These are phyloP conservation scores for Polyergus mexicanus DNA, from an alignment of 1,140 invertebrate genomes.

Conservation along the genomic window DNA sequence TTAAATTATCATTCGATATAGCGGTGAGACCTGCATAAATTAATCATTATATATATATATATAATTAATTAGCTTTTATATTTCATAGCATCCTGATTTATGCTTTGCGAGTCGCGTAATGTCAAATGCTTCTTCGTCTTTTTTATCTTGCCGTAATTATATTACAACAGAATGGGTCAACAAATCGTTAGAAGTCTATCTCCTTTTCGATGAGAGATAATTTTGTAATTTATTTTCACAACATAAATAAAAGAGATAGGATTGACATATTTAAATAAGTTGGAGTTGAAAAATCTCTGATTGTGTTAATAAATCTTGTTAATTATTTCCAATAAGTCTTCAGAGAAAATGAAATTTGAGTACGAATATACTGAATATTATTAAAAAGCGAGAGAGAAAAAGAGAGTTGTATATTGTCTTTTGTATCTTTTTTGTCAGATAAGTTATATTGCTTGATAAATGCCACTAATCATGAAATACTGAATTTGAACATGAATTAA, in stretches of 20 bases:
- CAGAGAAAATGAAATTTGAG: background rate
- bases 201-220: background rate
- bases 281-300: background rate
- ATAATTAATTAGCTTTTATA: slow-evolving; percentile 29
- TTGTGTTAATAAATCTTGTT: background rate
- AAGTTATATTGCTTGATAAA: slow-evolving; percentile 29
- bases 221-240: slow-evolving; percentile 13
- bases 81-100: slow-evolving; percentile 17
- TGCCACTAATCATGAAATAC: background rate
- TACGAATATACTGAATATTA: background rate
- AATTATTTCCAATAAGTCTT: slow-evolving; percentile 32
- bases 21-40: slow-evolving; percentile 3
- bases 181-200: slow-evolving; percentile 15
- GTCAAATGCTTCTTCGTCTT: slow-evolving; percentile 26
- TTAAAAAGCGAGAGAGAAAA: background rate
- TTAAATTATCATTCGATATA: background rate
- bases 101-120: background rate
- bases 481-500: background rate
- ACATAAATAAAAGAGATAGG: background rate
- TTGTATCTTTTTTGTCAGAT: slow-evolving; percentile 33
- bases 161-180: background rate
- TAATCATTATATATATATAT: background rate
- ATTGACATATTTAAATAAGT: background rate
- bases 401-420: slow-evolving; percentile 6
- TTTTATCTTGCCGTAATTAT: slow-evolving; percentile 17